Evolutionary conservation across 2,888 invertebrate genomes (phyloP).

Genomic region (Chrysotoxum bicinctum): DNA sequence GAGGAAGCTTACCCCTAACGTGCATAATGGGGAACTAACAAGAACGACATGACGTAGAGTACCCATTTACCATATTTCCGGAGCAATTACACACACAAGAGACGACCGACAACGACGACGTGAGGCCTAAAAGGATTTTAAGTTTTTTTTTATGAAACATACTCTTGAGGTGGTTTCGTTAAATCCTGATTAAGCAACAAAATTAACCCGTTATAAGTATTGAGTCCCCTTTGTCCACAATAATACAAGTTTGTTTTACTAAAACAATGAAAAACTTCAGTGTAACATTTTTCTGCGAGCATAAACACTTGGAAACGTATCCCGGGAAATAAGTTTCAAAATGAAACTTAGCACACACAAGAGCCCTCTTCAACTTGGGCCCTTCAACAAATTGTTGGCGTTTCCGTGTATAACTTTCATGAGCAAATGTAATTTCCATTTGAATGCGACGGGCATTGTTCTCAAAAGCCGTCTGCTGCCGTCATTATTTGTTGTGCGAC

Average conservation of each 20-base stretch:
- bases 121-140: conserved; percentile 54
- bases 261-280: conserved; percentile 56
- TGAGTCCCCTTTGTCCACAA: conserved; percentile 28
- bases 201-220: conserved; percentile 54
- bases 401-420: conserved; percentile 59
- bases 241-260: conserved; percentile 42
- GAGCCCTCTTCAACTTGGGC: conserved; percentile 33
- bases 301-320: conserved; percentile 28
- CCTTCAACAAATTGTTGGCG: conserved; percentile 47
- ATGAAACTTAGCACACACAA: conserved; percentile 37
- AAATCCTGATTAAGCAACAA: conserved; percentile 65
- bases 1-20: conserved; percentile 66
- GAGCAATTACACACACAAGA: conserved; percentile 60
- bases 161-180: conserved; percentile 44
- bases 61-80: conserved; percentile 68
- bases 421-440: conserved; percentile 61
- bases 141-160: conserved; percentile 9
- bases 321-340: conserved; percentile 58
- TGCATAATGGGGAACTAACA: conserved; percentile 68
- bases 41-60: conserved; percentile 64
- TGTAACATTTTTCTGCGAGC: not conserved
- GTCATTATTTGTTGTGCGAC: not conserved
- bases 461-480: not conserved
- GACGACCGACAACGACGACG: conserved; percentile 15
- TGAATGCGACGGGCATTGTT: conserved; percentile 32